Evolutionary conservation across 2,113 vertebrate genomes (phyloP), one percentile per base, ranked within the genome.

Genomic region (Neotoma lepida): DNA sequence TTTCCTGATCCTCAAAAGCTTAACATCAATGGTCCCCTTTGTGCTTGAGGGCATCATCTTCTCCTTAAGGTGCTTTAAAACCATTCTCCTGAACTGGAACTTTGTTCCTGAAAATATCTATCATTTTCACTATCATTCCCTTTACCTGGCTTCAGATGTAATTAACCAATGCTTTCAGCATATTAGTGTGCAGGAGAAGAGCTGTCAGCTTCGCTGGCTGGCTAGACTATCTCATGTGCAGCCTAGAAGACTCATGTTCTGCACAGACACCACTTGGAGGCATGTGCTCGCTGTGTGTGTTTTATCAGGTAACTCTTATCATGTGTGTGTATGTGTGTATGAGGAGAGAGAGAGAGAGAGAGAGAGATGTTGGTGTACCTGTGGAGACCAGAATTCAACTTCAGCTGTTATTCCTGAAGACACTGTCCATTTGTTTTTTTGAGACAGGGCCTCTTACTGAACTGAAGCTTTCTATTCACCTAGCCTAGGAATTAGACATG

Each of bases 201-300:
- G 7, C 5, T 3, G 0, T 4, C 0, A 15, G 1, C 12, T 17
- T 35, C n/a, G 12, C 28, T 26, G 54, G 17, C 30, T 24, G 54
- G 39, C 22, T 64, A 22, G 26, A 15, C 56, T 35, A 28, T 54
- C 63, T 68, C 13, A 3, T 0, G 0, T 2, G n/a, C 4, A 4
- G 14, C 9, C 6, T 12, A 22, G 22, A 7, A 33, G 77, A 68
- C 14, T 30, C 78, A n/a, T 0, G 0, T 2, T 7, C 1, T 5
- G n/a, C 64, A 15, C 9, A 24, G 18, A 81, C 6, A 15, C 22
- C 6, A 4, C 3, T 51, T 13, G 17, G 49, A 9, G 4, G 14
- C n/a, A 28, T 1, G 64, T 14, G 33, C 14, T 35, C 30, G 15
- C 1, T 35, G 41, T 49, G 64, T 20, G 66, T 68, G 66, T 51